Evolutionary conservation across 2,797 vertebrate genomes (phyloP).

Genomic region (Garrulus glandarius): DNA sequence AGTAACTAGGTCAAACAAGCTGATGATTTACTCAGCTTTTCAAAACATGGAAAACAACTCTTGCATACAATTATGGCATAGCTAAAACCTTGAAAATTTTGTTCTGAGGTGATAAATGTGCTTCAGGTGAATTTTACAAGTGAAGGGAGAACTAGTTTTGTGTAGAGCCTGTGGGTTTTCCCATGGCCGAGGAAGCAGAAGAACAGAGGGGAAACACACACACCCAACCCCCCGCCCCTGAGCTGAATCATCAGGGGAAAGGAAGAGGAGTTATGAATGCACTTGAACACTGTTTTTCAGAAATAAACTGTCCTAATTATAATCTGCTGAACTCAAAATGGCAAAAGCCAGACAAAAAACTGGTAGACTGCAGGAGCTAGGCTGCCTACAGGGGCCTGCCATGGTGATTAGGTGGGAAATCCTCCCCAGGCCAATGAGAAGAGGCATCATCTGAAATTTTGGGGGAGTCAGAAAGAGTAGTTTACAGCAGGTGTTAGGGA

Average conservation of each 20-base stretch:
- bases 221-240: too few relatives aligned
- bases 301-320: neutral
- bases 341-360: neutral
- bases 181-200: neutral
- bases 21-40: neutral
- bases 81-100: neutral
- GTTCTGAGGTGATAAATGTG: neutral
- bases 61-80: neutral
- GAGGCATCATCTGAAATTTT: neutral
- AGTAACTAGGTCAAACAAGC: conserved; percentile 15
- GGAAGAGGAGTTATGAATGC: neutral
- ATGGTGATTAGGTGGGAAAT: accelerated
- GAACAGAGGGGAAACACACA: neutral
- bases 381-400: neutral
- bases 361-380: neutral
- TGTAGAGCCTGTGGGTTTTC: neutral
- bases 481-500: neutral
- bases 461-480: neutral
- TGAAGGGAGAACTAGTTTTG: neutral
- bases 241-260: neutral
- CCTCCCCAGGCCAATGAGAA: neutral
- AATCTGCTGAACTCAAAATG: neutral
- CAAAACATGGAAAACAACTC: neutral
- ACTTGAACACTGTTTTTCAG: neutral
- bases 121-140: neutral